Evolutionary conservation across 1,140 invertebrate species (phyloP).

Genomic region (Melanaphis sacchari): DNA sequence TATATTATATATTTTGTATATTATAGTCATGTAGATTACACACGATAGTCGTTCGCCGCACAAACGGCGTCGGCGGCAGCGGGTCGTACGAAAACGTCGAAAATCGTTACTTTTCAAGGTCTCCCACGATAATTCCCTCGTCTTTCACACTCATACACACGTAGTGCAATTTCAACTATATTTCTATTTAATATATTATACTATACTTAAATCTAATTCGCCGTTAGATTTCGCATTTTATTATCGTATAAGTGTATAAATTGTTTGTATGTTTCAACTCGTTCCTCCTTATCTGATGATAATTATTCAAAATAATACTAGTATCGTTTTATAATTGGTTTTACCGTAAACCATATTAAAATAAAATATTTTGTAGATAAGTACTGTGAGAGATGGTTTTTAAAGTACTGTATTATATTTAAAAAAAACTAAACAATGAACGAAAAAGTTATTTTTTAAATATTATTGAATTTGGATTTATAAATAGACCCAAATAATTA

Average conservation of each 20-base stretch:
- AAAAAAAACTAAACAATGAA: too few relatives aligned
- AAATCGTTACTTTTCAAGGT: constrained; percentile 54
- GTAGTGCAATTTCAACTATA: background rate
- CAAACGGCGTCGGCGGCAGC: background rate
- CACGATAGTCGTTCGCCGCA: background rate
- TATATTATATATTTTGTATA: background rate
- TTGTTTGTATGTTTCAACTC: background rate
- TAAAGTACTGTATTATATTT: background rate
- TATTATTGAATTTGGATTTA: too few relatives aligned
- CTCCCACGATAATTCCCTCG: constrained; percentile 3
- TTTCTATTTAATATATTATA: background rate
- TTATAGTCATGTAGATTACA: background rate
- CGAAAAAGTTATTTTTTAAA: too few relatives aligned
- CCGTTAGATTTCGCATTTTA: background rate
- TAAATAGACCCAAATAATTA: too few relatives aligned
- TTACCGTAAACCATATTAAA: background rate
- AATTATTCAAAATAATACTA: background rate
- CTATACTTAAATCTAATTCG: background rate
- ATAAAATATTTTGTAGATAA: background rate
- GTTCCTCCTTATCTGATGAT: background rate
- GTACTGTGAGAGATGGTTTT: background rate
- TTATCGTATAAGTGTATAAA: background rate
- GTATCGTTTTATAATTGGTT: too few relatives aligned
- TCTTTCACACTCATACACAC: background rate
- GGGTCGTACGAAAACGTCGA: constrained; percentile 27